phyloP scores from a whole-genome alignment of 2,113 vertebrate species.

The Hirundichthys speculiger region DNA sequence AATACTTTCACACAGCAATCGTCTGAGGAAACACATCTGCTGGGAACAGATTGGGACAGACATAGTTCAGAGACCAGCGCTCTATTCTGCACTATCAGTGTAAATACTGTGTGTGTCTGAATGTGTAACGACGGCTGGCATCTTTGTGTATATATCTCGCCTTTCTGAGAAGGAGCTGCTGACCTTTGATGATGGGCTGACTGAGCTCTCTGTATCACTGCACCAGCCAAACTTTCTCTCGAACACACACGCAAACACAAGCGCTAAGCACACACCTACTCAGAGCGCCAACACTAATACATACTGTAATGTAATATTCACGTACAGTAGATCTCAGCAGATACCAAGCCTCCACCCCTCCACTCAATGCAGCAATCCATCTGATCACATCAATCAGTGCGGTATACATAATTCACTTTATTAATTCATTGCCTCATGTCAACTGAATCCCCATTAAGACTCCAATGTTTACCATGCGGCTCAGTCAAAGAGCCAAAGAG shows the following conservation, averaged over 20 bases:
- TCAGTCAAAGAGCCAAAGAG: conserved; percentile 39
- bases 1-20: conserved; percentile 76
- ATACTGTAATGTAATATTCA: conserved; percentile 21
- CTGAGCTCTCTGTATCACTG: conserved; percentile 62
- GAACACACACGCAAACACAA: conserved; percentile 14
- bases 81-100: conserved; percentile 54
- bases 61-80: conserved; percentile 62
- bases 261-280: conserved; percentile 1
- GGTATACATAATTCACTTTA: conserved; percentile 64
- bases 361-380: conserved; percentile 33
- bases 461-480: conserved; percentile 48
- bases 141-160: conserved; percentile 70
- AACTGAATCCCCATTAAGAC: conserved; percentile 50
- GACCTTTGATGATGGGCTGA: conserved; percentile 76
- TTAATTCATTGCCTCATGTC: conserved; percentile 55
- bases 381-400: conserved; percentile 58
- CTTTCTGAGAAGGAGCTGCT: conserved; percentile 67
- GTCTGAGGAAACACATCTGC: conserved; percentile 77
- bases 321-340: conserved; percentile 15
- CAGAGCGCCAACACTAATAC: conserved; percentile 19
- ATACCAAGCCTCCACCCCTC: background rate
- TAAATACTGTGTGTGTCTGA: conserved; percentile 53
- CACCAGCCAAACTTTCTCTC: conserved; percentile 51
- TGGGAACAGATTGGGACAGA: conserved; percentile 75
- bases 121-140: conserved; percentile 63